Base-by-base conservation (phyloP, 2,888 invertebrate genomes). In the Spialia ferax region DNA sequence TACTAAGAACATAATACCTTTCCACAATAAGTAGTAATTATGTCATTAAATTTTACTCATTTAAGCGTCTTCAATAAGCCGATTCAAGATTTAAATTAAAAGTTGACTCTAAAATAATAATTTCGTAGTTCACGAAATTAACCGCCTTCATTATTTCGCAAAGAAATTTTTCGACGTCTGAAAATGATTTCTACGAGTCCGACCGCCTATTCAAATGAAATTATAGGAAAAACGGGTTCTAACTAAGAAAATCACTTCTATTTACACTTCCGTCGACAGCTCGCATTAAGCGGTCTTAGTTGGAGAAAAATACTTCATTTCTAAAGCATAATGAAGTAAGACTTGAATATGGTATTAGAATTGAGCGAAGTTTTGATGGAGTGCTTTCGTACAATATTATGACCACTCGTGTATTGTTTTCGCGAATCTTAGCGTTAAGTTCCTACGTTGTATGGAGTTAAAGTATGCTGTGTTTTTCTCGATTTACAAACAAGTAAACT, bases 251-350 rank as follows among this genome's bases (percentile, higher is more conserved):
- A 66, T 60, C 66, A 60, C 59, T 65, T 65, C 57, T 65, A 59
- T 65, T 65, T 65, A 59, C 57, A 65, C 57, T 59, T 59, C 59
- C 59, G 65, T 60, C 65, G 60, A 60, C 57, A 59, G 50, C 50
- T 22, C 29, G 42, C 45, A 29, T 54, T 29, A 29, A 29, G 18
- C 18, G 18, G 38, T 32, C 57, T 23, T 38, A 23, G 65, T 29
- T 42, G 65, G 22, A 66, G 45, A 54, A 54, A 66, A 66, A 66
- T 60, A 66, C 66, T 66, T 66, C 54, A 66, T 66, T 66, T 66
- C 66, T 66, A 66, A 52, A 60, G 66, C 59, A 66, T 60, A 66
- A 66, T 66, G 66, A 66, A 66, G 60, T 66, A 66, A 60, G 57
- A 22, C 52, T 66, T 42, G 60, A 52, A 66, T 59, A 22, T 32